Conservation (phyloP, 1,140 invertebrate genomes). For the Drosophila ficusphila region DNA sequence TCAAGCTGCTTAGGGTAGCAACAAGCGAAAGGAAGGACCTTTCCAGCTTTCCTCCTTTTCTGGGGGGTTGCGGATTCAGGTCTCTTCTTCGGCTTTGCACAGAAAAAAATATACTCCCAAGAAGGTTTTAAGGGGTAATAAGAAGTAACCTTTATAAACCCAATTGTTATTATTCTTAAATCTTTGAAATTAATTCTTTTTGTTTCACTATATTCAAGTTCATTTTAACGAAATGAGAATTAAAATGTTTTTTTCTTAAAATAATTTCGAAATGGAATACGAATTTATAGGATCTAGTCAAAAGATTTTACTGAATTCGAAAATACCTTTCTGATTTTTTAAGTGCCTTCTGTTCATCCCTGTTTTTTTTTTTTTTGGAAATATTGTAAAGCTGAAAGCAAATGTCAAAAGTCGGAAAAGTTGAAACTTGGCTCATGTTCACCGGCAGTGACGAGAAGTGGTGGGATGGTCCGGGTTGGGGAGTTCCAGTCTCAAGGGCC, state of each 20-base stretch:
- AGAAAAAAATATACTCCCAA: not conserved
- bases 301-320: no score
- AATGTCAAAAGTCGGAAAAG: conserved; percentile 71
- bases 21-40: conserved; percentile 20
- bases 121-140: no score
- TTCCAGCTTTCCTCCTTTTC: conserved; percentile 18
- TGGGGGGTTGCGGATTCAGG: conserved; percentile 9
- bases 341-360: conserved; percentile 2
- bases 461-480: not conserved
- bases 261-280: no score
- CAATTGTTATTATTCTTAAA: no score
- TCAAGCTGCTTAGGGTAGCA: conserved; percentile 30
- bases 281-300: no score
- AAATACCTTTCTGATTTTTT: not conserved
- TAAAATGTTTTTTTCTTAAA: no score
- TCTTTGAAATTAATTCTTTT: no score
- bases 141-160: no score
- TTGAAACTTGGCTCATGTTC: conserved; percentile 27
- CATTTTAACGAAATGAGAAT: no score
- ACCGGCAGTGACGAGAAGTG: not conserved
- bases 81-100: not conserved
- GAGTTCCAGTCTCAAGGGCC: conserved; percentile 55
- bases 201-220: no score
- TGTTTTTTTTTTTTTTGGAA: not conserved
- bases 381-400: conserved; percentile 49